Evolutionary conservation across 2,113 vertebrate genomes (phyloP), one percentile per base, ranked within the genome.

Genomic region (Macquaria ambigua): DNA sequence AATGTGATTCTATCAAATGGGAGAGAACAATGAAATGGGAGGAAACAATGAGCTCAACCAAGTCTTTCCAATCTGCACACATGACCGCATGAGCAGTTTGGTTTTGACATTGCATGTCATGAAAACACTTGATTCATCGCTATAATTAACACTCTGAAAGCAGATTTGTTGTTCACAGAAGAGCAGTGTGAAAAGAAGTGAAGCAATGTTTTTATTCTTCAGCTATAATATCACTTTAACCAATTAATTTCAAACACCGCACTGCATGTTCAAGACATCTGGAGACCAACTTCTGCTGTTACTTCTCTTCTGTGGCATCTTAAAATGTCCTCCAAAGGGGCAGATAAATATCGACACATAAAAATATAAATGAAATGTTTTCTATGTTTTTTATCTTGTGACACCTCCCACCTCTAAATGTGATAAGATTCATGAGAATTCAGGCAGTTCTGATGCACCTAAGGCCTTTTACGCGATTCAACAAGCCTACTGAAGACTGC

Each of bases 1-100:
- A 37, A 39, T 48, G 34, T 61, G 8, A 66, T 28, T 20, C 23
- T 61, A 74, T 74, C 16, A 79, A n/a, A 52, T 66, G 34, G 71
- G 55, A 70, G 55, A 21, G 20, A 56, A 64, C 34, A 31, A 15
- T 28, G 6, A 31, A 23, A 63, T 41, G 56, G 16, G 31, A 53
- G 34, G 85, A 11, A 14, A 39, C 23, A 58, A 74, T n/a, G 3
- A n/a, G 28, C 4, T 23, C 6, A 53, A 31, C 34, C 25, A 8
- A 48, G 25, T 59, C 12, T 70, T 61, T 39, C 1, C 23, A 46
- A 23, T 43, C 56, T 52, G 14, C 31, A 50, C 1, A 48, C 9
- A n/a, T 12, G 12, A 59, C 0, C 1, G 8, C 41, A 23, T 0
- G 8, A 52, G 31, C 46, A 43, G 68, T 43, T 8, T 41, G 23